Percentiles rank a stretch among this genome's conserved stretches.
phyloP scores from a whole-genome alignment of 2,113 vertebrate species.

The Cyprinodon brontotheroides region DNA sequence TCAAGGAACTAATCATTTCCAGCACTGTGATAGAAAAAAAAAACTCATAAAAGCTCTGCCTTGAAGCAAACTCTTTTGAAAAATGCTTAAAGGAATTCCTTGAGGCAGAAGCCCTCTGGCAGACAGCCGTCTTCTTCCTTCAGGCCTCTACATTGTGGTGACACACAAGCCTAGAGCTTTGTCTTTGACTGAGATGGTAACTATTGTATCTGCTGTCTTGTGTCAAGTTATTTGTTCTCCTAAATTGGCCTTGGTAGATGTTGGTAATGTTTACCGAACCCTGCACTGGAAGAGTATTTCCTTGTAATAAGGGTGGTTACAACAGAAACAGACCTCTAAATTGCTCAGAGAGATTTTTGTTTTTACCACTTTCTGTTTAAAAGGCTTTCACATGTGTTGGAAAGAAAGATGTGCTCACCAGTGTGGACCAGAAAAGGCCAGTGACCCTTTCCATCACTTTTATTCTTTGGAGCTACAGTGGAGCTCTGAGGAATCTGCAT shows the following conservation, averaged over 20 bases:
- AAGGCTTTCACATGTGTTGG: neutral
- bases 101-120: conserved; percentile 60
- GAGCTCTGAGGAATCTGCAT: conserved; percentile 82
- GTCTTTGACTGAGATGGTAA: conserved; percentile 56
- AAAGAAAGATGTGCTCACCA: conserved; percentile 77
- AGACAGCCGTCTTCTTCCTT: conserved; percentile 53
- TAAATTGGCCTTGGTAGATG: conserved; percentile 32
- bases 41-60: conserved; percentile 22
- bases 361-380: neutral
- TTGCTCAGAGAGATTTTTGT: neutral
- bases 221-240: conserved; percentile 59
- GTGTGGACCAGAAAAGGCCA: conserved; percentile 91
- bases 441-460: conserved; percentile 47
- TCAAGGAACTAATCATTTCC: conserved; percentile 8
- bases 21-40: conserved; percentile 12
- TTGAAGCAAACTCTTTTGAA: conserved; percentile 46
- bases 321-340: conserved; percentile 1
- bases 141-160: conserved; percentile 58
- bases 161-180: conserved; percentile 59
- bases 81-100: conserved; percentile 54
- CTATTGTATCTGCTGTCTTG: conserved; percentile 41
- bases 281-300: conserved; percentile 14
- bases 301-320: conserved; percentile 15
- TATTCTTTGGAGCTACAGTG: conserved; percentile 64
- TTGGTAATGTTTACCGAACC: conserved; percentile 24